Evolutionary conservation across 2,888 invertebrate species (phyloP).

Genomic region (Subacronicta megacephala): DNA sequence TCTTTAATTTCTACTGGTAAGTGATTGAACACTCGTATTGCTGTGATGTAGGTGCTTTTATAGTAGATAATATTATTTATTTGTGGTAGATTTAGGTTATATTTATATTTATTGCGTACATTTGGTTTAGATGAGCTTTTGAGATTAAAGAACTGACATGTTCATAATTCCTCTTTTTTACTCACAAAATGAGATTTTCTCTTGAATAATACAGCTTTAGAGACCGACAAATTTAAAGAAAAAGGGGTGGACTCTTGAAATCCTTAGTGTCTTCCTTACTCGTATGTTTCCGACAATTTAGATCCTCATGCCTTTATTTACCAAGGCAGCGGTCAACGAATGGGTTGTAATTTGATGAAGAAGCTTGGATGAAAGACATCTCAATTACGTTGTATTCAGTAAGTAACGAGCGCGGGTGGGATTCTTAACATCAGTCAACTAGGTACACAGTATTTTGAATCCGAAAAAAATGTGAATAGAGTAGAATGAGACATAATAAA

Average conservation of each 20-base stretch:
- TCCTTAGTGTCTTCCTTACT: constrained; percentile 28
- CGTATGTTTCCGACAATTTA: constrained; percentile 30
- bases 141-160: too few species aligned
- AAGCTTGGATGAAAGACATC: constrained; percentile 64
- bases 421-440: constrained; percentile 58
- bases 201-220: constrained; percentile 66
- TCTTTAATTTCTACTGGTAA: too few species aligned
- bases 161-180: constrained; percentile 61
- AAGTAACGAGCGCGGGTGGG: constrained; percentile 71
- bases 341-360: constrained; percentile 70
- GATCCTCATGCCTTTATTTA: constrained; percentile 53
- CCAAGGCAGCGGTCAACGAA: constrained; percentile 61
- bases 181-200: constrained; percentile 56
- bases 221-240: constrained; percentile 43
- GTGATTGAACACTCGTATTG: too few species aligned
- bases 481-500: not conserved
- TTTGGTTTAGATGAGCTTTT: too few species aligned
- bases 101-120: too few species aligned
- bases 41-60: too few species aligned
- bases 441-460: constrained; percentile 40
- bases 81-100: too few species aligned
- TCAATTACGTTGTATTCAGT: constrained; percentile 79
- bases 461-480: not conserved
- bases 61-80: too few species aligned
- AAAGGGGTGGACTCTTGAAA: constrained; percentile 25